Conservation (phyloP, 2,113 vertebrate species). For the Myiagra hebetior region DNA sequence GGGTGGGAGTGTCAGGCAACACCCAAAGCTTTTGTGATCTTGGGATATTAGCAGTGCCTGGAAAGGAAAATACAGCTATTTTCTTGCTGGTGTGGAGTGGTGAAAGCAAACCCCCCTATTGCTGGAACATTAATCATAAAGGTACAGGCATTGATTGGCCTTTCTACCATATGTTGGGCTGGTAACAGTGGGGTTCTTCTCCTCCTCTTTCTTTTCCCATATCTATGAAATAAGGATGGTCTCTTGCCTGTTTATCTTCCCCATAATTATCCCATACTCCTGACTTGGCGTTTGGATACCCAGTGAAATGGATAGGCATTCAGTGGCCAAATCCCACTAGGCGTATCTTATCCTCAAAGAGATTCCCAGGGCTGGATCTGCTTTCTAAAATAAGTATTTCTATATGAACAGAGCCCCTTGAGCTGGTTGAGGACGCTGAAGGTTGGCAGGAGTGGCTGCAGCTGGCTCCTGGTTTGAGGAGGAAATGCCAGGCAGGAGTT, state of each 20-base stretch:
- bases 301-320: not conserved
- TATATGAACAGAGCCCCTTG: not conserved
- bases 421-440: not conserved
- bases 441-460: not conserved
- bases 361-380: not conserved
- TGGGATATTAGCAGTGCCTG: not conserved
- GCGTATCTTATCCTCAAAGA: not conserved
- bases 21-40: not conserved
- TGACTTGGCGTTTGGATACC: not conserved
- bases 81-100: not conserved
- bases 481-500: constrained; percentile 15
- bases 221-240: not conserved
- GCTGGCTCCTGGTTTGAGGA: not conserved
- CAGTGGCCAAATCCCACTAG: not conserved
- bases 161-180: not conserved
- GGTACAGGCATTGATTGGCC: not conserved
- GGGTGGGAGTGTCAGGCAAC: not conserved
- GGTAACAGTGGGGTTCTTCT: not conserved
- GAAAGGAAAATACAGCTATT: not conserved
- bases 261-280: not conserved
- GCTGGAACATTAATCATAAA: not conserved
- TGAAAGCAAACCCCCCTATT: not conserved
- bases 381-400: not conserved
- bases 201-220: not conserved
- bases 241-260: not conserved